A percentile compares a stretch with the other conserved stretches of the same genome.
Conservation (phyloP, 2,888 invertebrate genomes). For the Drosophila paracracens region DNA sequence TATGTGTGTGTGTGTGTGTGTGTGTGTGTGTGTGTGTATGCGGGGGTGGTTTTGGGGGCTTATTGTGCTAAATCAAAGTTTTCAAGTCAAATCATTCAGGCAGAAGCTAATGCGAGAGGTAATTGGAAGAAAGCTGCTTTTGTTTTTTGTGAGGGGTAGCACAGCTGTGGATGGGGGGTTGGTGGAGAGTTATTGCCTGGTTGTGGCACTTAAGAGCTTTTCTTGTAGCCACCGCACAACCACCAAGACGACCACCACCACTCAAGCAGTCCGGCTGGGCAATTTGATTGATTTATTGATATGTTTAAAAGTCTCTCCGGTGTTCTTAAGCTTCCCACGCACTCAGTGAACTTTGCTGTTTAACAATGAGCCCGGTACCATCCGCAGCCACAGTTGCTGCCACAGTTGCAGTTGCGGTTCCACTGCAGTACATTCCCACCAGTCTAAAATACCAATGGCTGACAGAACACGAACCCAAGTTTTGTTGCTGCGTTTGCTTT, state of each 20-base stretch:
- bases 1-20: constrained; percentile 5
- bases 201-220: constrained; percentile 59
- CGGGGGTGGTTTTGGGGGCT: constrained; percentile 34
- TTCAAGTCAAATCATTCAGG: constrained; percentile 69
- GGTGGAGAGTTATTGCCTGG: constrained; percentile 18
- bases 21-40: constrained; percentile 8
- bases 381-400: not conserved
- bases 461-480: constrained; percentile 4
- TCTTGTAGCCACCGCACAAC: constrained; percentile 10
- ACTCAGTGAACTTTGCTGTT: constrained; percentile 73
- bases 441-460: constrained; percentile 60
- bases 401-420: not conserved
- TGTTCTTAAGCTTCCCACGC: constrained; percentile 72
- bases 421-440: constrained; percentile 62
- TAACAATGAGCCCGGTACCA: constrained; percentile 33
- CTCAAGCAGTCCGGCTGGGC: constrained; percentile 8
- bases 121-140: constrained; percentile 61
- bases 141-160: constrained; percentile 27
- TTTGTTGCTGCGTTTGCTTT: constrained; percentile 36
- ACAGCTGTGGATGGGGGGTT: not conserved
- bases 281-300: constrained; percentile 69
- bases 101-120: constrained; percentile 64
- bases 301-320: constrained; percentile 35
- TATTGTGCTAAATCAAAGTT: constrained; percentile 76
- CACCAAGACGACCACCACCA: not conserved